These are phyloP conservation scores for Patella depressa DNA, from an alignment of 2,888 invertebrate species.

Conservation along the genomic window DNA sequence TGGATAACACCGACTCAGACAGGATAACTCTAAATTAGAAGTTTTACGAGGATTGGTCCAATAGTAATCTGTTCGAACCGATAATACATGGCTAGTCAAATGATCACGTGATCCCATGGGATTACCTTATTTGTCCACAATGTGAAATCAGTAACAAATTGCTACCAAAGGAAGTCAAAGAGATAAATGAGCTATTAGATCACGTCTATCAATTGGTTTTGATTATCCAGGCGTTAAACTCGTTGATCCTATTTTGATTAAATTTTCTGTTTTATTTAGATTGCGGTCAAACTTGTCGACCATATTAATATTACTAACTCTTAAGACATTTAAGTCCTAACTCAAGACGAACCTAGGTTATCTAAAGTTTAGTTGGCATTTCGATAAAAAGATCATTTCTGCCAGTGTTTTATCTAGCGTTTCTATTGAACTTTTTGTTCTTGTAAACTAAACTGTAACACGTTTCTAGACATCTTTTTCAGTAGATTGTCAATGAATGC, in stretches of 20 bases:
- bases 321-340: too few species aligned
- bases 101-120: slow-evolving; percentile 1
- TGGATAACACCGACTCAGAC: slow-evolving; percentile 5
- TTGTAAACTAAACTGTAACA: too few species aligned
- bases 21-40: slow-evolving; percentile 6
- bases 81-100: slow-evolving; percentile 10
- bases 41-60: neutral
- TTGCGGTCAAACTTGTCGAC: too few species aligned
- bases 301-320: too few species aligned
- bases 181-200: slow-evolving; percentile 13
- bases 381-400: too few species aligned
- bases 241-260: slow-evolving; percentile 1
- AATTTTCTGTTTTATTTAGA: neutral
- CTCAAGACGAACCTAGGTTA: too few species aligned
- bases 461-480: too few species aligned
- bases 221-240: slow-evolving; percentile 10
- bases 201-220: slow-evolving; percentile 7
- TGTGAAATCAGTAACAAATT: slow-evolving; percentile 9
- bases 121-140: slow-evolving; percentile 9
- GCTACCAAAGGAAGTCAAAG: slow-evolving; percentile 11
- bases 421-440: too few species aligned
- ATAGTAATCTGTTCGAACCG: neutral
- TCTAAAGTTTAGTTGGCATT: too few species aligned
- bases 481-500: too few species aligned
- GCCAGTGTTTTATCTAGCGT: too few species aligned